Conservation (phyloP, 1,140 invertebrate species). For the Drosophila guanche region DNA sequence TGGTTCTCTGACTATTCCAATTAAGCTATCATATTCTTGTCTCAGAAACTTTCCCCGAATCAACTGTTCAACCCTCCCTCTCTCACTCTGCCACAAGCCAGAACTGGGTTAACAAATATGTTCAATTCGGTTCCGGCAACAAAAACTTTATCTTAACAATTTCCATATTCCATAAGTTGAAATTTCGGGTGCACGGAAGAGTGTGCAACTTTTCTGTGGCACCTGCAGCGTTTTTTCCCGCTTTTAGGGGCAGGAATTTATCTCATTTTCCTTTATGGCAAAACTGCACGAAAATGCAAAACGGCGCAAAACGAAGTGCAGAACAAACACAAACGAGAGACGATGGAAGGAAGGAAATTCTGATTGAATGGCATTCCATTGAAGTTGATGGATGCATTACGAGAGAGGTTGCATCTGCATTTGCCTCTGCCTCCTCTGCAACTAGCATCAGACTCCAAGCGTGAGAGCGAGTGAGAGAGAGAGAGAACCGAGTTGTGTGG, state of each 20-base stretch:
- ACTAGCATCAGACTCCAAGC: constrained; percentile 4
- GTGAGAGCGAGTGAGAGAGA: no score
- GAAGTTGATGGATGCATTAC: constrained; percentile 59
- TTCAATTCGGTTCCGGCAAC: constrained; percentile 39
- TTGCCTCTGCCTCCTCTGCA: not conserved
- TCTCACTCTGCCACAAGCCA: no score
- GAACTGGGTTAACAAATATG: constrained; percentile 50
- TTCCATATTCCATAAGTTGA: constrained; percentile 43
- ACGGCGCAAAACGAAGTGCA: constrained; percentile 21
- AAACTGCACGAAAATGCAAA: constrained; percentile 40
- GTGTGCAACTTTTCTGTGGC: not conserved
- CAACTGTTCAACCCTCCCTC: constrained; percentile 1
- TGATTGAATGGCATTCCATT: constrained; percentile 63
- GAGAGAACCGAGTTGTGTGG: constrained; percentile 35
- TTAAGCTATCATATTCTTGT: constrained; percentile 58
- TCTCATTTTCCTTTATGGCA: constrained; percentile 34
- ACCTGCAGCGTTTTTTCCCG: constrained; percentile 31
- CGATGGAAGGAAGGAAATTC: constrained; percentile 21
- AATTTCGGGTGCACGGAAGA: not conserved
- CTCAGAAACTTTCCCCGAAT: constrained; percentile 52
- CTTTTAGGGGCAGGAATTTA: constrained; percentile 13
- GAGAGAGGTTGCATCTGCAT: constrained; percentile 10
- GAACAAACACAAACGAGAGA: constrained; percentile 7
- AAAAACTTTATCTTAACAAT: constrained; percentile 51
- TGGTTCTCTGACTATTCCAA: constrained; percentile 43